Percentiles rank a stretch among this genome's conserved stretches.
Conservation (phyloP, 2,888 invertebrate genomes). For the Psylliodes chrysocephalus region DNA sequence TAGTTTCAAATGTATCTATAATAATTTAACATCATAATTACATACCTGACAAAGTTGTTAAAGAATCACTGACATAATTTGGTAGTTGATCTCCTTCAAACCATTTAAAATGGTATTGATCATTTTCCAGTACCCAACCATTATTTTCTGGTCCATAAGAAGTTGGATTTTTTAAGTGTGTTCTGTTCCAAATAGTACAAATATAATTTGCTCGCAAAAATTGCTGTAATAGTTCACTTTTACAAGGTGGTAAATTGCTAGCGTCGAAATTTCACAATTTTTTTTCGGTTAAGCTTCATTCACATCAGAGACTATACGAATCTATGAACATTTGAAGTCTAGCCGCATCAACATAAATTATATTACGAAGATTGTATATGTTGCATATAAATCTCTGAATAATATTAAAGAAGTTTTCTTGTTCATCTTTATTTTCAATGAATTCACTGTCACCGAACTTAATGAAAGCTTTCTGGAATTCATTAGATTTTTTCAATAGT, state of each 20-base stretch:
- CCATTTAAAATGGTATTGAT: too few species aligned
- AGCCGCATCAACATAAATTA: constrained; percentile 14
- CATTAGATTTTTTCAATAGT: constrained; percentile 20
- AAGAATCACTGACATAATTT: too few species aligned
- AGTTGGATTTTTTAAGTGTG: constrained; percentile 12
- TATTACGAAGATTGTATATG: constrained; percentile 7
- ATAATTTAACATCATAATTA: not conserved
- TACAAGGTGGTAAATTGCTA: constrained; percentile 26
- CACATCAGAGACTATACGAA: constrained; percentile 17
- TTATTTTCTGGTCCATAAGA: too few species aligned
- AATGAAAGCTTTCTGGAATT: constrained; percentile 12
- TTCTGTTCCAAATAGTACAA: constrained; percentile 24
- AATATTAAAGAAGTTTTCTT: not conserved
- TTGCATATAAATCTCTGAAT: not conserved
- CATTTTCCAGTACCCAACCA: too few species aligned
- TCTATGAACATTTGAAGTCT: constrained; percentile 20
- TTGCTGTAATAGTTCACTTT: too few species aligned
- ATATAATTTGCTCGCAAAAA: constrained; percentile 25
- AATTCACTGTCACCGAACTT: constrained; percentile 4
- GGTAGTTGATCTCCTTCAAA: too few species aligned
- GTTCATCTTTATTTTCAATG: not conserved
- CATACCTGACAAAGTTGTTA: not conserved
- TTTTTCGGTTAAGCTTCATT: constrained; percentile 1
- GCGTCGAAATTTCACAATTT: constrained; percentile 24
- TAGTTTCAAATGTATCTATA: too few species aligned